These are phyloP conservation scores for Tiphia femorata DNA, from an alignment of 2,888 invertebrate genomes.

Conservation along the genomic window DNA sequence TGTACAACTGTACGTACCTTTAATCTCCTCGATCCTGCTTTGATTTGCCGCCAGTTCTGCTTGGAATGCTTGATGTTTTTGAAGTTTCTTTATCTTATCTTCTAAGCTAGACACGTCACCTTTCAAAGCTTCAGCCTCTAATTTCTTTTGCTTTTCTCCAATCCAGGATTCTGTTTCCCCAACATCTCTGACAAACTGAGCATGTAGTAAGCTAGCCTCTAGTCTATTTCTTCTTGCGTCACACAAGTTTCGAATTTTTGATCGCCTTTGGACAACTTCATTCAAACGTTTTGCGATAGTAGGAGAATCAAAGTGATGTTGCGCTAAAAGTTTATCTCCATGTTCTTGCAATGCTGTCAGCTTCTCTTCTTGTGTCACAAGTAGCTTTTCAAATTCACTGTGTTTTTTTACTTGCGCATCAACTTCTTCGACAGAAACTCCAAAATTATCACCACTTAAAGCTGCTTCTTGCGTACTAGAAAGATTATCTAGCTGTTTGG, in stretches of 20 bases:
- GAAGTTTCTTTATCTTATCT: slow-evolving; percentile 94
- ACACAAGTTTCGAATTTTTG: slow-evolving; percentile 77
- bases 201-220: slow-evolving; percentile 84
- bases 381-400: slow-evolving; percentile 93
- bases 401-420: slow-evolving; percentile 92
- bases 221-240: slow-evolving; percentile 77
- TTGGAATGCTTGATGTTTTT: slow-evolving; percentile 95
- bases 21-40: slow-evolving; percentile 86
- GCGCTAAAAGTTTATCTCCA: slow-evolving; percentile 87
- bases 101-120: slow-evolving; percentile 87
- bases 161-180: slow-evolving; percentile 93
- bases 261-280: slow-evolving; percentile 80
- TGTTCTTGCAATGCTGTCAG: slow-evolving; percentile 84
- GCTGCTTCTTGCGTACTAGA: slow-evolving; percentile 90
- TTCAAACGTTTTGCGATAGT: slow-evolving; percentile 82
- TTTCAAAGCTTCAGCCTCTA: slow-evolving; percentile 83
- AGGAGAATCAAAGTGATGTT: slow-evolving; percentile 91
- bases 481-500: slow-evolving; percentile 90
- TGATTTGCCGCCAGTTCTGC: slow-evolving; percentile 92
- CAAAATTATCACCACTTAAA: slow-evolving; percentile 78
- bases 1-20: slow-evolving; percentile 59
- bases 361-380: slow-evolving; percentile 91
- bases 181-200: slow-evolving; percentile 93
- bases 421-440: slow-evolving; percentile 89
- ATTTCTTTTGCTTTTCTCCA: slow-evolving; percentile 88